phyloP scores from a whole-genome alignment of 2,797 vertebrate genomes.

The Phataginus tricuspis region DNA sequence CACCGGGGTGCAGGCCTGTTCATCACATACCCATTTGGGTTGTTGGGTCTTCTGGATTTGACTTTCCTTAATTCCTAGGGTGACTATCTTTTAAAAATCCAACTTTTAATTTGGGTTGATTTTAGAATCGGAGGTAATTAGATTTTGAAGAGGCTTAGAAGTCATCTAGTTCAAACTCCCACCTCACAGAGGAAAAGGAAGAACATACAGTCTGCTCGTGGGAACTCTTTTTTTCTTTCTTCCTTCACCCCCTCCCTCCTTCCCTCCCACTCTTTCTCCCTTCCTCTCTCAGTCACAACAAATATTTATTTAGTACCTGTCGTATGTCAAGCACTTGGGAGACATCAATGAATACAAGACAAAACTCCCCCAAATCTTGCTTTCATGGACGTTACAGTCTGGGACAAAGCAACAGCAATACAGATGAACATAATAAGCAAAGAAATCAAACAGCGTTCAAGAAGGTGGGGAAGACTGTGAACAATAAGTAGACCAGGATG shows the following conservation, averaged over 20 bases:
- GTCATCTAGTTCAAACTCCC: not conserved
- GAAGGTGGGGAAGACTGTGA: too few relatives aligned
- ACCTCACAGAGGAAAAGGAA: not conserved
- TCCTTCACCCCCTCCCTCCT: not conserved
- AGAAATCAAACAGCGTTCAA: not conserved
- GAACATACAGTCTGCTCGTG: rapidly evolving
- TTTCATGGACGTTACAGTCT: not conserved
- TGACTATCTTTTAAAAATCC: not conserved
- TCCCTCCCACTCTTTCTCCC: not conserved
- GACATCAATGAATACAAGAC: not conserved
- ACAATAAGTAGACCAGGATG: too few relatives aligned
- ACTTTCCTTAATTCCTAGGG: not conserved
- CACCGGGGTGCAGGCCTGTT: not conserved
- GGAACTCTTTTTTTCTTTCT: not conserved
- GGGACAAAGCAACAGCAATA: not conserved
- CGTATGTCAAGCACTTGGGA: not conserved
- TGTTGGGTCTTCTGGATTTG: not conserved
- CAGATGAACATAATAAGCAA: not conserved
- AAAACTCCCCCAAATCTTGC: not conserved
- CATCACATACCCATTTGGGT: not conserved
- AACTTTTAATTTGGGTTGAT: not conserved
- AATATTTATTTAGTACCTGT: not conserved
- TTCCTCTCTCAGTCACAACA: not conserved
- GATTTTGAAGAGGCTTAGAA: not conserved
- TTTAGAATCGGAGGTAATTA: not conserved